Conservation (phyloP, 1,140 invertebrate species). For the Cardiocondyla obscurior region DNA sequence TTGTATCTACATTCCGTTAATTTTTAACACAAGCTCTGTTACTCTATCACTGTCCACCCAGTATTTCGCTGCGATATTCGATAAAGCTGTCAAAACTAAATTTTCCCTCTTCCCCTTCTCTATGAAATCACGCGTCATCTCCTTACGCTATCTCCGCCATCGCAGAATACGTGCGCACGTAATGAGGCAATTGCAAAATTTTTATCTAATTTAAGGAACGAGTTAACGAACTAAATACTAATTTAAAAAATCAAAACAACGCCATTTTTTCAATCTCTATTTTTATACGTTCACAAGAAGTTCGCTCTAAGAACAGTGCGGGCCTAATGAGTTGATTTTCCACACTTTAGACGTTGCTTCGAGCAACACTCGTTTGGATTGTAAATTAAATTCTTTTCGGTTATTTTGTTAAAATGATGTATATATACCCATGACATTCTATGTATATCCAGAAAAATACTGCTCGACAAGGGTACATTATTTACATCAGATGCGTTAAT, state of each 20-base stretch:
- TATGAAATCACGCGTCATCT: constrained; percentile 18
- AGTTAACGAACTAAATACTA: too few relatives aligned
- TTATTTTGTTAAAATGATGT: constrained; percentile 29
- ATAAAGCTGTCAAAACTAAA: constrained; percentile 26
- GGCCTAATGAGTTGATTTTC: constrained; percentile 40
- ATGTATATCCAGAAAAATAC: background rate
- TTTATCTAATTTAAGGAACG: background rate
- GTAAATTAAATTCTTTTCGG: background rate
- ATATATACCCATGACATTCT: background rate
- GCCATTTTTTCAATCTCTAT: background rate
- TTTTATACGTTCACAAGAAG: background rate
- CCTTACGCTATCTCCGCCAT: background rate
- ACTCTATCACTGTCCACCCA: background rate
- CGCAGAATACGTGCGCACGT: background rate
- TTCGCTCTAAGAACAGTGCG: constrained; percentile 33
- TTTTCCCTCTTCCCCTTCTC: background rate
- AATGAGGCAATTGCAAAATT: constrained; percentile 35
- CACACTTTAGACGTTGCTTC: constrained; percentile 17
- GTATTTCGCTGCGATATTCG: background rate
- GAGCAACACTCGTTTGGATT: background rate
- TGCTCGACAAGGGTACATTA: background rate
- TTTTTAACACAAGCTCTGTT: too few relatives aligned
- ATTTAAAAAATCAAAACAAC: constrained; percentile 17
- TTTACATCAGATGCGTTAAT: constrained; percentile 18
- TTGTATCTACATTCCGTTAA: constrained; percentile 52